Evolutionary conservation across 2,113 vertebrate genomes (phyloP).

Genomic region (Falco punctatus): DNA sequence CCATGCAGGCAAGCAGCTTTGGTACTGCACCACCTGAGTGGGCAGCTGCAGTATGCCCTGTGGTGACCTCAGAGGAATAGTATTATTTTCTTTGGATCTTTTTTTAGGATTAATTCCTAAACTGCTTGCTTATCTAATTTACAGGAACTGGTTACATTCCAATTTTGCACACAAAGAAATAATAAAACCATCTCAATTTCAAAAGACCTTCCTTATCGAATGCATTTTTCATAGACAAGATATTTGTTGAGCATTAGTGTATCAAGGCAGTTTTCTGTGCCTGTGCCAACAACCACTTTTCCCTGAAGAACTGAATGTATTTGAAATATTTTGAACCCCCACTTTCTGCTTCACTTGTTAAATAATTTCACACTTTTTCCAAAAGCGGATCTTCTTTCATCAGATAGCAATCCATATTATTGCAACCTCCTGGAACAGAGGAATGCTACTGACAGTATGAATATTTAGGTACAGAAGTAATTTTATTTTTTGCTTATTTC

Average conservation of each 20-base stretch:
- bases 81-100: neutral
- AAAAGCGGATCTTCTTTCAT: slow-evolving; percentile 70
- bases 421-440: slow-evolving; percentile 37
- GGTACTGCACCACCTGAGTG: neutral
- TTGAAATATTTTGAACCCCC: slow-evolving; percentile 62
- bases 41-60: neutral
- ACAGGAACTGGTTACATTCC: slow-evolving; percentile 45
- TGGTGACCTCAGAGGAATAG: neutral
- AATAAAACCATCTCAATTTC: slow-evolving; percentile 51
- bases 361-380: slow-evolving; percentile 71
- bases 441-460: slow-evolving; percentile 44
- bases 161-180: slow-evolving; percentile 44
- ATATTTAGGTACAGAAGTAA: slow-evolving; percentile 30
- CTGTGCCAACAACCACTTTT: slow-evolving; percentile 59
- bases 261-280: slow-evolving; percentile 47
- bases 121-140: slow-evolving; percentile 48
- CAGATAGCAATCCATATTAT: slow-evolving; percentile 56
- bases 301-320: slow-evolving; percentile 53
- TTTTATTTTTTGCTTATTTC: slow-evolving; percentile 27
- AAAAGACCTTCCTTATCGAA: slow-evolving; percentile 54
- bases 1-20: neutral
- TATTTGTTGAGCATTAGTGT: slow-evolving; percentile 54
- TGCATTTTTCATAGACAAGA: slow-evolving; percentile 40
- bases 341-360: slow-evolving; percentile 73
- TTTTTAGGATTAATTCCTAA: slow-evolving; percentile 1